Base-by-base conservation (phyloP, 1,140 invertebrate species). In the Drosophila ananassae region DNA sequence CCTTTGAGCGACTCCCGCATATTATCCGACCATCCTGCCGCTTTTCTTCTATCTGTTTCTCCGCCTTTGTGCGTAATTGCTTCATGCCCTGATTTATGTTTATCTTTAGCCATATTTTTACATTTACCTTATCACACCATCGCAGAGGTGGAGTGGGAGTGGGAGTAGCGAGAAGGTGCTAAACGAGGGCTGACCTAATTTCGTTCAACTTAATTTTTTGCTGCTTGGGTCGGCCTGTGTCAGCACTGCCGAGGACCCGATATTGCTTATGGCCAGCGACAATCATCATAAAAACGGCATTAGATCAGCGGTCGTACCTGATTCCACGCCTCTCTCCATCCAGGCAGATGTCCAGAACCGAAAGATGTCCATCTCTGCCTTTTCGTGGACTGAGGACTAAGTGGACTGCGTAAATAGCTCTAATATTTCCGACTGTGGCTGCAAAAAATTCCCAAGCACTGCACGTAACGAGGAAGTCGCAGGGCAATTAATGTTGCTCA, bases 81-180 rank as follows among this genome's bases (percentile, higher is more conserved):
- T 72, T 82, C 87, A 87, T 85, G 51, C 74, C 39, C 74, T 85
- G 82, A 85, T 85, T 85, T 85, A 85, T 85, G 82, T 71, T 85
- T 87, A 85, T 85, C 82, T 85, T 76, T 58, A 87, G 82, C 82
- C 64, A 85, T 85, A 78, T 87, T 85, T 87, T 78, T 78, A 87
- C 82, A 78, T 87, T 87, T 82, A 82, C 82, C 83, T 87, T 82
- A 87, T 74, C 64, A 62, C 56, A 78, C 67, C 69, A 41, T 28
- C 53, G 53, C 46, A 25, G 64, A 47, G 44, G 32, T 13, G 32
- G 17, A 50, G 8, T 41, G 47, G 7, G 48, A 10, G 6, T 9
- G 47, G 8, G 39, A 17, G 34, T n/a, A n/a, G n/a, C n/a, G n/a
- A 24, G 13, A 39, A 37, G 13, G 17, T 44, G 21, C 39, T 30